Percentiles rank a stretch among this genome's conserved stretches.
phyloP scores from a whole-genome alignment of 2,888 invertebrate species.

The Candidula unifasciata region DNA sequence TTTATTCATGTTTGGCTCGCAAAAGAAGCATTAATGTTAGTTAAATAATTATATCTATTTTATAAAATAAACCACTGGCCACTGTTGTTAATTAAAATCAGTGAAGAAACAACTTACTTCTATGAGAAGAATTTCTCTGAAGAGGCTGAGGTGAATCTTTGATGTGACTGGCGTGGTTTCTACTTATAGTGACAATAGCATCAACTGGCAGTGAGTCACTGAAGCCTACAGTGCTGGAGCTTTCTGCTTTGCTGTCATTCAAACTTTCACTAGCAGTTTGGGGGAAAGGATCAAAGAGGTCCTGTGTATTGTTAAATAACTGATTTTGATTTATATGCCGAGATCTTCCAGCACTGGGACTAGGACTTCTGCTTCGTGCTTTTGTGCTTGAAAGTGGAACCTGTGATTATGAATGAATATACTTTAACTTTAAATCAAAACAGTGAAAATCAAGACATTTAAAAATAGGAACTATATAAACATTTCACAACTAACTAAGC shows the following conservation, averaged over 20 bases:
- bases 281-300: background rate
- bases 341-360: background rate
- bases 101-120: constrained; percentile 1
- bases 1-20: too few species aligned
- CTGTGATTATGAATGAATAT: background rate
- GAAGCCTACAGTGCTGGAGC: background rate
- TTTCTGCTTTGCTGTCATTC: background rate
- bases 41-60: too few species aligned
- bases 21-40: too few species aligned
- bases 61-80: too few species aligned
- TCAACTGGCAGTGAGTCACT: background rate
- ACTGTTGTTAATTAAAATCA: too few species aligned
- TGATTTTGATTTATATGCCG: background rate
- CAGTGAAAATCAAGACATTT: too few species aligned
- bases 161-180: background rate
- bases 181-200: background rate
- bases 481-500: too few species aligned
- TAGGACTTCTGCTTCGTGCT: background rate
- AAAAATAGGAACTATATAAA: too few species aligned
- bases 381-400: background rate
- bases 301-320: too few species aligned
- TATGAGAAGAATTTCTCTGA: background rate
- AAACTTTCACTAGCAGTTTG: background rate
- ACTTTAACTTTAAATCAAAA: too few species aligned
- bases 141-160: background rate